Evolutionary conservation across 2,888 invertebrate genomes (phyloP).

Genomic region (Cabera pusaria): DNA sequence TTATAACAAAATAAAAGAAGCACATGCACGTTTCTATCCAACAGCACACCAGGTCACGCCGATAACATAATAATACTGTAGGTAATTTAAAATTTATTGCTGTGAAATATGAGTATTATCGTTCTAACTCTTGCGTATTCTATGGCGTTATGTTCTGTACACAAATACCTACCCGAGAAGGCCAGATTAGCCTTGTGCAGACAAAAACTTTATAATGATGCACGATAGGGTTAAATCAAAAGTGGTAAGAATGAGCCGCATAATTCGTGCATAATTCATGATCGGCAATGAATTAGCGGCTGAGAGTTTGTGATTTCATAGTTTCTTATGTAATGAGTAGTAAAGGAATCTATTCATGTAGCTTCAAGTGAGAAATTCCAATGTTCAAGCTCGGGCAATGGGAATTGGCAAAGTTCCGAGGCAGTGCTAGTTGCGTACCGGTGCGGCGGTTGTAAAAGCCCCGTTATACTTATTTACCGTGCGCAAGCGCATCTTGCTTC

Average conservation of each 20-base stretch:
- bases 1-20: conserved; percentile 15
- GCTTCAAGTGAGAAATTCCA: conserved; percentile 76
- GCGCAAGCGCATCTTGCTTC: conserved; percentile 78
- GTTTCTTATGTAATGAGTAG: conserved; percentile 26
- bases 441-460: conserved; percentile 73
- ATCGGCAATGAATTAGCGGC: conserved; percentile 48
- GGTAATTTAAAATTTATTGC: conserved; percentile 33
- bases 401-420: conserved; percentile 80
- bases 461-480: conserved; percentile 81
- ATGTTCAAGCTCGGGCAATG: conserved; percentile 73
- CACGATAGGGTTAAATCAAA: conserved; percentile 22
- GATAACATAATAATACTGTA: conserved; percentile 31
- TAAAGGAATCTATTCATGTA: conserved; percentile 66
- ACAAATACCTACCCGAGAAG: conserved; percentile 31
- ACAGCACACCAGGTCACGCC: conserved; percentile 28
- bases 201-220: conserved; percentile 35
- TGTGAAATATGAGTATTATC: conserved; percentile 33
- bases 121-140: conserved; percentile 6
- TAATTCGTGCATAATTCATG: conserved; percentile 27
- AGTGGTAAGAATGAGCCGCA: conserved; percentile 20
- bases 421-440: conserved; percentile 61
- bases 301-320: conserved; percentile 29
- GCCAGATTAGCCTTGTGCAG: conserved; percentile 36
- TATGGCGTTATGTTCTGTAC: conserved; percentile 15
- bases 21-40: conserved; percentile 20